Evolutionary conservation across 2,797 vertebrate genomes (phyloP).

Genomic region (Sebastes vulpes): DNA sequence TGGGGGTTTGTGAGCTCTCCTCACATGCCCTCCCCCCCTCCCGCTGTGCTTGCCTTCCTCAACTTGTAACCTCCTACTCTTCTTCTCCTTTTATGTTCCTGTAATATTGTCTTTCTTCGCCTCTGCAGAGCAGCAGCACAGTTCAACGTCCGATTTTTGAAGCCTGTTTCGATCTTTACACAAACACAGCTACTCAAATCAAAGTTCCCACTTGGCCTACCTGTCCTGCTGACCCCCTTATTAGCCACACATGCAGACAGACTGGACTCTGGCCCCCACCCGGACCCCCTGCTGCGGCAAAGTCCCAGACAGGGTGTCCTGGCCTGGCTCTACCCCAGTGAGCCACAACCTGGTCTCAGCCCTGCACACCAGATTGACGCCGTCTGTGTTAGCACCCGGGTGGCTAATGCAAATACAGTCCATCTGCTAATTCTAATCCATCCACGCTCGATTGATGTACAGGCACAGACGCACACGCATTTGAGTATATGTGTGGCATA

Average conservation of each 20-base stretch:
- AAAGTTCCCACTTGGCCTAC: constrained; percentile 12
- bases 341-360: constrained; percentile 73
- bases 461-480: constrained; percentile 38
- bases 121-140: constrained; percentile 14
- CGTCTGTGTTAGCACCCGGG: constrained; percentile 73
- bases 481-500: constrained; percentile 17
- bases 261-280: constrained; percentile 37
- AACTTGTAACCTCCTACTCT: constrained; percentile 28
- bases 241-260: constrained; percentile 39
- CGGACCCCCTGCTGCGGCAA: constrained; percentile 55
- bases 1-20: constrained; percentile 25
- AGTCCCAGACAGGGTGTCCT: constrained; percentile 77
- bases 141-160: not conserved
- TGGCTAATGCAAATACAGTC: constrained; percentile 78
- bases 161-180: not conserved
- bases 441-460: constrained; percentile 34
- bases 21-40: constrained; percentile 5
- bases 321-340: constrained; percentile 75
- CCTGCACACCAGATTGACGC: constrained; percentile 73
- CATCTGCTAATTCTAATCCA: constrained; percentile 84
- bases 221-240: constrained; percentile 32
- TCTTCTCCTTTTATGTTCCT: constrained; percentile 41
- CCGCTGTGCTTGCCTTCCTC: constrained; percentile 20
- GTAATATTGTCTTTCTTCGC: constrained; percentile 22
- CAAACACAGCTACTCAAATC: not conserved